phyloP scores from a whole-genome alignment of 2,888 invertebrate genomes.

The Xestia ashworthii region DNA sequence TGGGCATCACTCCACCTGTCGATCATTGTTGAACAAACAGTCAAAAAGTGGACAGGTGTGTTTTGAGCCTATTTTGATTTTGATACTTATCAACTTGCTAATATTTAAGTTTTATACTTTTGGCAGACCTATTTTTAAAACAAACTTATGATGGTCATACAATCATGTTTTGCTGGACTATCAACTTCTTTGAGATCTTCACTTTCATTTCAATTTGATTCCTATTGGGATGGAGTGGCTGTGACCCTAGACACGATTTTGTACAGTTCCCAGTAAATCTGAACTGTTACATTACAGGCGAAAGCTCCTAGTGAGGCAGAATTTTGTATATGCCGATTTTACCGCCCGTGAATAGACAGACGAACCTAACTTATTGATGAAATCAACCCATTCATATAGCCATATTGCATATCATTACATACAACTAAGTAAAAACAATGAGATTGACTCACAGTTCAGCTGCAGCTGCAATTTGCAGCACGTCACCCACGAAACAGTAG shows the following conservation, averaged over 20 bases:
- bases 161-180: conserved; percentile 2
- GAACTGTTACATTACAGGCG: no score
- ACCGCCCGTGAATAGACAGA: background rate
- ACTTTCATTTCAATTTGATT: no score
- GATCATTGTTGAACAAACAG: conserved; percentile 50
- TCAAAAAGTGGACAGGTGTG: conserved; percentile 43
- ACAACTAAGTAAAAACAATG: conserved; percentile 26
- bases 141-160: background rate
- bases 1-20: conserved; percentile 50
- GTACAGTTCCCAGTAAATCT: no score
- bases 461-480: conserved; percentile 99
- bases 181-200: background rate
- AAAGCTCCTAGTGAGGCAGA: background rate
- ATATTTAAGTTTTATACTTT: background rate
- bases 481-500: conserved; percentile 99
- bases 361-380: background rate
- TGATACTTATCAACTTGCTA: background rate
- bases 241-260: no score
- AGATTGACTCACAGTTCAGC: conserved; percentile 96
- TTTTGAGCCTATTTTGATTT: conserved; percentile 2
- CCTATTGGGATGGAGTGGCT: no score
- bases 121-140: background rate
- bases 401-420: conserved; percentile 1
- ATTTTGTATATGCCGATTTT: background rate
- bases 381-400: background rate